Conservation (phyloP, 2,797 vertebrate genomes). For the Sebastiscus albofasciatus region DNA sequence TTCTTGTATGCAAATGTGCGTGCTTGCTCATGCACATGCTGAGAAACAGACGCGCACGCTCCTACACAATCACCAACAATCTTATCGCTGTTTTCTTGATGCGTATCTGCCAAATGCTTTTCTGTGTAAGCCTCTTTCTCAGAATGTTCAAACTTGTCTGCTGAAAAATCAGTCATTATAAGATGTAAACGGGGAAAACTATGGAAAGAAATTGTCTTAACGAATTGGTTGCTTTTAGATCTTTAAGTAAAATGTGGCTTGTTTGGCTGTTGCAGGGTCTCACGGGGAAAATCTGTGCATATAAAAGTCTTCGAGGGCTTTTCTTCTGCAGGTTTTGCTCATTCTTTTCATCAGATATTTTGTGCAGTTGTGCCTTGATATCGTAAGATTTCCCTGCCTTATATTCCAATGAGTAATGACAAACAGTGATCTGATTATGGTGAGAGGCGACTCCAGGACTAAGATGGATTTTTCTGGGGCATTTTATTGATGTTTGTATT, state of each 20-base stretch:
- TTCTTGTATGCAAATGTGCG: not conserved
- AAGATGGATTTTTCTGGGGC: conserved; percentile 56
- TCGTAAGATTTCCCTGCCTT: not conserved
- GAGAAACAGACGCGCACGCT: not conserved
- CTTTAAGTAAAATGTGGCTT: not conserved
- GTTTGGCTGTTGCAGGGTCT: not conserved
- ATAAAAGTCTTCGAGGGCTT: not conserved
- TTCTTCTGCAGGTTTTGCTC: not conserved
- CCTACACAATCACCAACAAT: not conserved
- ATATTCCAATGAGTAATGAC: conserved; percentile 37
- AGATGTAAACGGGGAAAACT: conserved; percentile 1
- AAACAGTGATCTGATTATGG: conserved; percentile 51
- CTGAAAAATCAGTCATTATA: not conserved
- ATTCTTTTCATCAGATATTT: conserved; percentile 4
- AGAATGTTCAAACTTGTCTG: conserved; percentile 23
- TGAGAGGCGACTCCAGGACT: conserved; percentile 16
- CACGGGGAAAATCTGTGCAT: not conserved
- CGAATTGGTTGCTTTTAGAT: not conserved
- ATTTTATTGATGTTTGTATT: conserved; percentile 52
- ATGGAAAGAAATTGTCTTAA: not conserved
- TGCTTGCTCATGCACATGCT: not conserved
- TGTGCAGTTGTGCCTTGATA: conserved; percentile 9
- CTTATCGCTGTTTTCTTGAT: conserved; percentile 41
- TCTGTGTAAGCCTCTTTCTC: not conserved
- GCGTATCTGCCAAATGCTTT: conserved; percentile 25